A percentile compares a stretch with the other conserved stretches of the same genome.
phyloP scores from a whole-genome alignment of 2,888 invertebrate genomes.

The Zhuqinia jingwanae region DNA sequence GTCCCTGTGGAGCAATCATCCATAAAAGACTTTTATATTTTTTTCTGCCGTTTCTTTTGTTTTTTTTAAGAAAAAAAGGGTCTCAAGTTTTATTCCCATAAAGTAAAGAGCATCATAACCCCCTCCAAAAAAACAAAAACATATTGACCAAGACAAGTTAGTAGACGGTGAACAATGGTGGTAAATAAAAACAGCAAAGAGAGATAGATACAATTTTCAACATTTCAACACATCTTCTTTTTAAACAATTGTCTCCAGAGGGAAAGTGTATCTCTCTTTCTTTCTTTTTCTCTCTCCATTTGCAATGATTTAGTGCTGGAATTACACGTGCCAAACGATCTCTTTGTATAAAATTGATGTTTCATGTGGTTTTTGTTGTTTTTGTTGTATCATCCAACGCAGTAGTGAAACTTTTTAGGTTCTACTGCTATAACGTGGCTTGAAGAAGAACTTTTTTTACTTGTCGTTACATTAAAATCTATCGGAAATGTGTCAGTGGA shows the following conservation, averaged over 20 bases:
- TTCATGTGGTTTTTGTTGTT: no score
- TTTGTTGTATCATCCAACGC: background rate
- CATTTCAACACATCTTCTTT: background rate
- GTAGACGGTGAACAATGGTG: background rate
- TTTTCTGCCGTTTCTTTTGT: constrained; percentile 16
- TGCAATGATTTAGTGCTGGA: constrained; percentile 41
- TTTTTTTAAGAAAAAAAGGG: constrained; percentile 32
- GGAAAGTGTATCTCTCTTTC: background rate
- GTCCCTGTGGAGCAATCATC: constrained; percentile 76
- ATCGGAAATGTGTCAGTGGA: constrained; percentile 34
- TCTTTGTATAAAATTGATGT: constrained; percentile 29
- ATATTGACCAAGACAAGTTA: constrained; percentile 4
- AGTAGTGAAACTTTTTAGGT: background rate
- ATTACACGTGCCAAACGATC: constrained; percentile 35
- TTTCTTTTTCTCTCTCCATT: background rate
- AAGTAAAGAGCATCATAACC: constrained; percentile 20
- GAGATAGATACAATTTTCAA: no score
- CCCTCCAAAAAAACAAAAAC: no score
- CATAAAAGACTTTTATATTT: constrained; percentile 47
- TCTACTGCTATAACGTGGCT: no score
- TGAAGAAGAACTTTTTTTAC: background rate
- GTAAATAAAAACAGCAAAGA: background rate
- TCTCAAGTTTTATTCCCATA: constrained; percentile 38
- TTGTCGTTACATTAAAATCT: constrained; percentile 1
- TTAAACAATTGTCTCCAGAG: background rate